phyloP scores from a whole-genome alignment of 2,113 vertebrate genomes.

The Trematomus loennbergii region DNA sequence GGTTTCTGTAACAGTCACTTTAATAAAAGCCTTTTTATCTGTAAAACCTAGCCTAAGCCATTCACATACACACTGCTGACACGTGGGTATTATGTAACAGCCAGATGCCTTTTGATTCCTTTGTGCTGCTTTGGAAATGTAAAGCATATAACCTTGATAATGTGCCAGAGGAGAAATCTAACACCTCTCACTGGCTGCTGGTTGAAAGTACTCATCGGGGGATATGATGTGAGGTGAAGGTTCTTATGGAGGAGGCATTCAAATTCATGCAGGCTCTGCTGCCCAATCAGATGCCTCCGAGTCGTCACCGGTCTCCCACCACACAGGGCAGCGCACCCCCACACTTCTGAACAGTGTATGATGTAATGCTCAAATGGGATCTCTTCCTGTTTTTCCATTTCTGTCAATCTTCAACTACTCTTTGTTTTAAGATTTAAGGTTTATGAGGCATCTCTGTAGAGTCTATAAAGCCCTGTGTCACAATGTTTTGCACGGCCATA shows the following conservation, averaged over 20 bases:
- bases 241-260: conserved; percentile 70
- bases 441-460: neutral
- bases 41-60: conserved; percentile 20
- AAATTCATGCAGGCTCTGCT: conserved; percentile 58
- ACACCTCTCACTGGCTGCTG: conserved; percentile 49
- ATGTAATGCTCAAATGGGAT: conserved; percentile 52
- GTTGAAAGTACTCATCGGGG: conserved; percentile 53
- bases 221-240: conserved; percentile 64
- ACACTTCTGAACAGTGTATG: conserved; percentile 51
- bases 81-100: conserved; percentile 65
- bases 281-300: conserved; percentile 50
- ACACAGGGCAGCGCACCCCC: conserved; percentile 54
- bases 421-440: neutral
- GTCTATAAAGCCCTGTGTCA: neutral
- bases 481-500: too few relatives aligned
- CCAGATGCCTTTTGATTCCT: conserved; percentile 35
- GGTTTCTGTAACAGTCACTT: conserved; percentile 45
- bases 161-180: conserved; percentile 42
- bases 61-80: conserved; percentile 51
- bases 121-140: conserved; percentile 43
- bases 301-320: conserved; percentile 59
- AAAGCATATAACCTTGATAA: conserved; percentile 35
- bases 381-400: conserved; percentile 37
- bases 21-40: conserved; percentile 57
- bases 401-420: conserved; percentile 4